Evolutionary conservation across 2,797 vertebrate genomes (phyloP), one percentile per base, ranked within the genome.

Genomic region (Podarcis siculus): DNA sequence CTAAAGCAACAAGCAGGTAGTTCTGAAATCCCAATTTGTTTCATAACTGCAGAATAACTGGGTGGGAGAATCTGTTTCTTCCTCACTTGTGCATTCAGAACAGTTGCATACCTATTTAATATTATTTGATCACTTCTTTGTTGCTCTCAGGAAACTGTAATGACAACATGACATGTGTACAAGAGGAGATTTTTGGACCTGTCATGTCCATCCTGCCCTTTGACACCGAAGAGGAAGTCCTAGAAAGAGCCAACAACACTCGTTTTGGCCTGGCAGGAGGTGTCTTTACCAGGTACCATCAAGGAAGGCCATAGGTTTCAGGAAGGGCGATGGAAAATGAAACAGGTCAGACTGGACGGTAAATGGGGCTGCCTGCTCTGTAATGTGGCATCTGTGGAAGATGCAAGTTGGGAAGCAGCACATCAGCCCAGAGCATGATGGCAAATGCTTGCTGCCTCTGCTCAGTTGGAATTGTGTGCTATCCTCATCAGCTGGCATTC

Each of bases 121-220:
- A 25, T 42, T 64, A 2, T 61, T 37, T 58, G 39, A 2, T 72
- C 78, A 87, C 8, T 73, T 3, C 15, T 61, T 8, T 71, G 72
- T 92, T 32, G 35, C 82, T 66, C 86, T 25, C 95, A 99, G 99
- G 98, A 85, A 96, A 98, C 95, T 99, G 98, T 97, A 98, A 88
- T 2, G 99, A 99, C 35, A 97, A 98, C 86, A 99, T 99, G 98
- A 98, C 97, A 0, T 99, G 98, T 81, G 98, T 99, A 91, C 98
- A 97, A 92, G 98, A 99, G 93, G 99, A 99, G 96, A 99, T 99
- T 86, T 99, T 99, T 30, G 99, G 99, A 7, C 99, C 99, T 0
- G 99, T 99, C 72, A 99, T 99, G 99, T 98, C 98, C 0, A 97
- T 99, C 88, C 92, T 99, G 94, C 94, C 98, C 0, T 99, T 99